phyloP scores from a whole-genome alignment of 2,888 invertebrate genomes.

The Phytoseiulus persimilis region DNA sequence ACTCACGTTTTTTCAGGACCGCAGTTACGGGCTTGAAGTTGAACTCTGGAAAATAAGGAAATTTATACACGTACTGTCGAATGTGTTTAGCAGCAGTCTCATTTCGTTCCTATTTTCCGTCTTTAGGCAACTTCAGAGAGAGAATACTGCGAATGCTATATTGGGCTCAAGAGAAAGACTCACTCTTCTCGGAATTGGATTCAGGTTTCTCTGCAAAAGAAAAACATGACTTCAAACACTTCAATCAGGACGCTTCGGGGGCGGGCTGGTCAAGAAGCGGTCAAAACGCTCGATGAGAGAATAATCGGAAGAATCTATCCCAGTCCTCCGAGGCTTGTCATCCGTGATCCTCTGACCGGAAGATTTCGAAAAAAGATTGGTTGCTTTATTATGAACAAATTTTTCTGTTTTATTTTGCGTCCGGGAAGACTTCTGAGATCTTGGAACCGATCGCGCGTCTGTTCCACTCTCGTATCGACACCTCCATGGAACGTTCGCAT shows the following conservation, averaged over 20 bases:
- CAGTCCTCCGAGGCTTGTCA: too few species aligned
- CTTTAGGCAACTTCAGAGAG: too few species aligned
- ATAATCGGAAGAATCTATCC: too few species aligned
- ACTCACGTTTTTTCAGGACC: neutral
- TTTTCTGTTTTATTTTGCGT: neutral
- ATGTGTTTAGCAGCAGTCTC: too few species aligned
- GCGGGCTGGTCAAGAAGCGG: too few species aligned
- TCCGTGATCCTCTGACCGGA: neutral
- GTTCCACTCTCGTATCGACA: neutral
- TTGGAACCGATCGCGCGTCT: neutral
- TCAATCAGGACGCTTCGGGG: too few species aligned
- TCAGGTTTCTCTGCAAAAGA: neutral
- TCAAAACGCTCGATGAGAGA: too few species aligned
- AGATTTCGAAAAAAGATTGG: neutral
- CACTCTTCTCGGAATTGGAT: neutral
- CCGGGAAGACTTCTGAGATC: neutral
- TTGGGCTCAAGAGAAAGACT: neutral
- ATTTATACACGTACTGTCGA: too few species aligned
- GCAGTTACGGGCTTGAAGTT: neutral
- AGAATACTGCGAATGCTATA: neutral
- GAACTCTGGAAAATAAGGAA: neutral
- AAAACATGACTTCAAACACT: neutral
- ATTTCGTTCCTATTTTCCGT: too few species aligned
- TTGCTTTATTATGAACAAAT: neutral
- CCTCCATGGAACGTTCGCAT: neutral